Evolutionary conservation across 2,113 vertebrate genomes (phyloP).

Genomic region (Spea bombifrons): DNA sequence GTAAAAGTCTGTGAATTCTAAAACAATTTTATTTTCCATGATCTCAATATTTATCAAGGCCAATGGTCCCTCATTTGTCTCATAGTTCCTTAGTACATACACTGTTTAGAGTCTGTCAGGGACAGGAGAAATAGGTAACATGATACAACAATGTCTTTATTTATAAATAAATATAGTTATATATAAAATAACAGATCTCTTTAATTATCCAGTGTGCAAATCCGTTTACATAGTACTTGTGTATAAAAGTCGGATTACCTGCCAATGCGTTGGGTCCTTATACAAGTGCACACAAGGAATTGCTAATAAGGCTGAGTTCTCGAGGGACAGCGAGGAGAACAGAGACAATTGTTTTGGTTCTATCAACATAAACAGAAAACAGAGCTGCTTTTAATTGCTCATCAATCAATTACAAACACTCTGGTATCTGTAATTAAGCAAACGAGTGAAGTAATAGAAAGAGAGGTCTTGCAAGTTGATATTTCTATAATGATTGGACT

Average conservation of each 20-base stretch:
- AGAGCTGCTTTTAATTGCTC: slow-evolving; percentile 47
- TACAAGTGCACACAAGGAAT: slow-evolving; percentile 10
- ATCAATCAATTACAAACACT: slow-evolving; percentile 44
- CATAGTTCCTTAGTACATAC: no score
- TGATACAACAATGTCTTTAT: no score
- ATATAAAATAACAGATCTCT: no score
- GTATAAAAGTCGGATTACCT: slow-evolving; percentile 2
- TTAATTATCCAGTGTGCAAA: no score
- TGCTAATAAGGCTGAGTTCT: slow-evolving; percentile 38
- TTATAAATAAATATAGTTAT: no score
- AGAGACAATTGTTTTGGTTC: slow-evolving; percentile 46
- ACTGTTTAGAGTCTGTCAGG: no score
- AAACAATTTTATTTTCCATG: no score
- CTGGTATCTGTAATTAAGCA: slow-evolving; percentile 43
- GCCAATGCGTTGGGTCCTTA: not conserved
- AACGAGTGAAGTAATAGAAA: slow-evolving; percentile 2
- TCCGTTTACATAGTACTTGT: no score
- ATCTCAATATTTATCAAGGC: no score
- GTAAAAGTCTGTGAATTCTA: no score
- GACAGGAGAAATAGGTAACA: no score
- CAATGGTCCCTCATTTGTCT: no score
- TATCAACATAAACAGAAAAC: slow-evolving; percentile 47
- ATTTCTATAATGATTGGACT: not conserved
- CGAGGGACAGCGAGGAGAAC: slow-evolving; percentile 19
- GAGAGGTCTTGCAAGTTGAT: slow-evolving; percentile 9